These are phyloP conservation scores for Ptychoptera contaminata DNA, from an alignment of 2,888 invertebrate species.

Conservation along the genomic window DNA sequence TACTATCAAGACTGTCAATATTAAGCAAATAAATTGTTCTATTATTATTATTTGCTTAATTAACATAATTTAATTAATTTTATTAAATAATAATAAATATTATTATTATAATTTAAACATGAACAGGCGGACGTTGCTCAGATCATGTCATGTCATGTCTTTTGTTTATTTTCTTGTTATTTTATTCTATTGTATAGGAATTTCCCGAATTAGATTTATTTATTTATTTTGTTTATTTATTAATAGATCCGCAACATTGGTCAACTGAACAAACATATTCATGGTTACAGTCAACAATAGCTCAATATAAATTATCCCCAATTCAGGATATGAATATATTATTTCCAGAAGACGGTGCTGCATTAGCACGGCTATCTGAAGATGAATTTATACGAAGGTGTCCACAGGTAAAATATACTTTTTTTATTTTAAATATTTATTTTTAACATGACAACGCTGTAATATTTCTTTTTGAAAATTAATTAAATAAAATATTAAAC, in stretches of 20 bases:
- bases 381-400: slow-evolving; percentile 73
- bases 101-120: too few relatives aligned
- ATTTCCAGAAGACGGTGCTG: slow-evolving; percentile 66
- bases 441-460: too few relatives aligned
- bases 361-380: slow-evolving; percentile 60
- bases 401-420: slow-evolving; percentile 48
- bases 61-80: too few relatives aligned
- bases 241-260: slow-evolving; percentile 80
- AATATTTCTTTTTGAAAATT: too few relatives aligned
- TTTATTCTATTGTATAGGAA: slow-evolving; percentile 1
- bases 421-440: neutral
- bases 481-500: neutral
- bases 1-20: too few relatives aligned
- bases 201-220: neutral
- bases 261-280: slow-evolving; percentile 67
- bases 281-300: slow-evolving; percentile 78
- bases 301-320: slow-evolving; percentile 61
- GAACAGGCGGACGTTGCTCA: too few relatives aligned
- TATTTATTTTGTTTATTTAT: slow-evolving; percentile 3
- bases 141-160: neutral
- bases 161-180: neutral
- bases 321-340: slow-evolving; percentile 57
- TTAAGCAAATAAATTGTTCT: too few relatives aligned
- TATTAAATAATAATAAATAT: too few relatives aligned
- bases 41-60: too few relatives aligned